Evolutionary conservation across 2,888 invertebrate genomes (phyloP).

Genomic region (Mallateleia sp.): DNA sequence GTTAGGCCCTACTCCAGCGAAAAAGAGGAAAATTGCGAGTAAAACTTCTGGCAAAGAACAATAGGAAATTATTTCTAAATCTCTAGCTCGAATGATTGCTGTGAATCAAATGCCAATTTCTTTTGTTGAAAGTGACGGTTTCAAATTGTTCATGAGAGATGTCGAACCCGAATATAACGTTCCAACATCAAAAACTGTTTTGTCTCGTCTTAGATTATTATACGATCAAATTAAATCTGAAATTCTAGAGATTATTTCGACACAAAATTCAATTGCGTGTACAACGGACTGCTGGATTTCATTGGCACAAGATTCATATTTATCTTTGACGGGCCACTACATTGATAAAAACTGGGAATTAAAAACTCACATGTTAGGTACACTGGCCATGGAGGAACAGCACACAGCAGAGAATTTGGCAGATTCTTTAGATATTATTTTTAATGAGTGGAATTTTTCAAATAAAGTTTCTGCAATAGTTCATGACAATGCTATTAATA

Average conservation of each 20-base stretch:
- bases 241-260: not conserved
- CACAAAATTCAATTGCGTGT: constrained; percentile 12
- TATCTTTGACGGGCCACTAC: constrained; percentile 45
- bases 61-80: constrained; percentile 1
- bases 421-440: constrained; percentile 11
- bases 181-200: constrained; percentile 16
- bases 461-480: constrained; percentile 28
- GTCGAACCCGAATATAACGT: constrained; percentile 11
- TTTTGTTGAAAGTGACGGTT: constrained; percentile 5
- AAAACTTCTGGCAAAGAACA: not conserved
- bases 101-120: constrained; percentile 17
- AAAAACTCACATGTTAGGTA: constrained; percentile 2
- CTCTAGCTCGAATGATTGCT: constrained; percentile 11
- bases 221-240: constrained; percentile 29
- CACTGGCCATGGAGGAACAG: constrained; percentile 13
- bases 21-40: too few species aligned
- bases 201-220: not conserved
- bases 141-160: constrained; percentile 12
- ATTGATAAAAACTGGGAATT: constrained; percentile 29
- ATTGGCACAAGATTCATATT: constrained; percentile 19
- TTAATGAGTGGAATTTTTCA: constrained; percentile 26
- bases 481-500: constrained; percentile 29
- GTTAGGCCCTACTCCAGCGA: too few species aligned
- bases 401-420: constrained; percentile 44
- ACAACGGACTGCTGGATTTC: constrained; percentile 58